Percentiles rank a stretch among this genome's conserved stretches.
Conservation (phyloP, 2,797 vertebrate genomes). For the Serranus cabrilla region DNA sequence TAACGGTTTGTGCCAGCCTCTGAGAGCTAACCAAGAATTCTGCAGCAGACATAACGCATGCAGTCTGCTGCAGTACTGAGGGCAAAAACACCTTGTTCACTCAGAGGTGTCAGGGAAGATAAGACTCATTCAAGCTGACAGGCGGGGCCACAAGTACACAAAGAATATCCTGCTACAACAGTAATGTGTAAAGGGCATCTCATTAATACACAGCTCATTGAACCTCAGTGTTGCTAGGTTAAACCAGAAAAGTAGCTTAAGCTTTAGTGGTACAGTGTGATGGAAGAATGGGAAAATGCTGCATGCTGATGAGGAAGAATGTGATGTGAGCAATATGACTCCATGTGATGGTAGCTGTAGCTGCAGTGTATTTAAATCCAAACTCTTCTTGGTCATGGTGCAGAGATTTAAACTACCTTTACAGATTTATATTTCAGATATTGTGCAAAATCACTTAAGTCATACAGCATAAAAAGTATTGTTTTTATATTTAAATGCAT, state of each 20-base stretch:
- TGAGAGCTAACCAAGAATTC: constrained; percentile 2
- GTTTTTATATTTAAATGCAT: background rate
- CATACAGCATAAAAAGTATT: background rate
- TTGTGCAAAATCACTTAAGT: background rate
- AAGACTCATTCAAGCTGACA: constrained; percentile 23
- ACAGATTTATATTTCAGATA: background rate
- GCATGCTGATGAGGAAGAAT: background rate
- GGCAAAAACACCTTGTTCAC: constrained; percentile 26
- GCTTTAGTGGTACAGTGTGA: background rate
- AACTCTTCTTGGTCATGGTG: too few species aligned
- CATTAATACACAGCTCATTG: constrained; percentile 25
- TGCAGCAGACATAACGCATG: constrained; percentile 11
- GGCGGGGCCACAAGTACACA: background rate
- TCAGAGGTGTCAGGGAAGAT: constrained; percentile 13
- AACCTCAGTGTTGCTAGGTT: constrained; percentile 1
- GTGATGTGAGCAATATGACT: background rate
- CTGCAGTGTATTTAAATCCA: too few species aligned
- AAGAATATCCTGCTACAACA: background rate
- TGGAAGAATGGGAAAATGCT: constrained; percentile 1
- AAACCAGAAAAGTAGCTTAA: constrained; percentile 5
- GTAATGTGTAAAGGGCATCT: constrained; percentile 23
- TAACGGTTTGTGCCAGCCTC: background rate
- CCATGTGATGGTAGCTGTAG: background rate
- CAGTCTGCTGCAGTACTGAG: constrained; percentile 14
- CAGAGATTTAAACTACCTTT: background rate